Evolutionary conservation across 2,888 invertebrate genomes (phyloP), one percentile per base, ranked within the genome.

Genomic region (Dicycla oo): DNA sequence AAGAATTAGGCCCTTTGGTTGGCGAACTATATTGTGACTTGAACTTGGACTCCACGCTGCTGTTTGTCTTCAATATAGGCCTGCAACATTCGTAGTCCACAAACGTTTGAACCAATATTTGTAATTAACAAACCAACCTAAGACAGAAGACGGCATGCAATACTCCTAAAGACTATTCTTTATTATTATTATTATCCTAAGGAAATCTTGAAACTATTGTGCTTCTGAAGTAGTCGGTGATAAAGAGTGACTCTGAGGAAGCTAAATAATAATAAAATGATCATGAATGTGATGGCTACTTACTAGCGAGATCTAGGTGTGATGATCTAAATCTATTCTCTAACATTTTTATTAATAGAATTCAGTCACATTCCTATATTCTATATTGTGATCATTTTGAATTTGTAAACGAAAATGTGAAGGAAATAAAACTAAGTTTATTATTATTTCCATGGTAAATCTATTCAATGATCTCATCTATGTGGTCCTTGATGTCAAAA

Each of bases 1-100:
- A 93, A 3, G 97, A 91, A 94, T 98, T 97, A 40, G 98, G 97
- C 34, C 99, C 99, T 66, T 93, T 91, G 8, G 97, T 96, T 77
- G 95, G 94, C 26, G 93, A 91, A 71, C 96, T 88, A 88, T 97
- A 97, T 60, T 95, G 93, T 0, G 97, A 97, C 88, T 96, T 97
- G 88, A 97, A 97, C 87, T 96, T 96, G 62, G 92, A 89, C 66
- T 97, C 97, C 78, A 94, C 92, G 20, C 91, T 92, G 67, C 93
- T 94, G 77, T 94, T 91, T 0, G 91, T 86, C 87, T 95, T 95
- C 84, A 95, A 85, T 75, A 94, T 94, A 0, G 95, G 95, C 86
- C 95, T 95, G 93, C 11, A 92, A 92, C 77, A 77, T 81, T 80
- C 60, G 63, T 62, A 80, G 53, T 49, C 64, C 53, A 56, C 57